These are phyloP conservation scores for Tichodroma muraria DNA, from an alignment of 2,113 vertebrate species.

Conservation along the genomic window DNA sequence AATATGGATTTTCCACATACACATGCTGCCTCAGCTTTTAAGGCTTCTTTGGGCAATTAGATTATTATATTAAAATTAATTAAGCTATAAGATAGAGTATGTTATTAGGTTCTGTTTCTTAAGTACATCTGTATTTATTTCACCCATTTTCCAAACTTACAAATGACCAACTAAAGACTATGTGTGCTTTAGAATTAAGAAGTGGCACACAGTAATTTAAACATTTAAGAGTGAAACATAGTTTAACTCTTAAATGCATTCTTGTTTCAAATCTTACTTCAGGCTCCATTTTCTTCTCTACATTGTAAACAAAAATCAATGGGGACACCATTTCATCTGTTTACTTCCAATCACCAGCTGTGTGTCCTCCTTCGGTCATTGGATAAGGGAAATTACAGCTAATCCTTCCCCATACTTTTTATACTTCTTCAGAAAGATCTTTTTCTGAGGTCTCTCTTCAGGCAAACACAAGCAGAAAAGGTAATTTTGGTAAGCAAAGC, in stretches of 20 bases:
- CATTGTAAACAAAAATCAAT: not conserved
- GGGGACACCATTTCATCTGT: not conserved
- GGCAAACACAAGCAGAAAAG: not conserved
- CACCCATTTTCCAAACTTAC: not conserved
- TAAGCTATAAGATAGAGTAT: not conserved
- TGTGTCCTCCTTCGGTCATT: accelerated
- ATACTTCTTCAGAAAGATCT: not conserved
- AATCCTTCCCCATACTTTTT: not conserved
- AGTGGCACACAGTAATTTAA: not conserved
- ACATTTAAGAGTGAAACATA: too few relatives aligned
- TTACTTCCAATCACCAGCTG: not conserved
- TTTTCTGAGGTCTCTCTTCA: not conserved
- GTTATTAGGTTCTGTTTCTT: not conserved
- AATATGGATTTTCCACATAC: not conserved
- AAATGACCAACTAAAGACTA: not conserved
- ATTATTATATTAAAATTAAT: not conserved
- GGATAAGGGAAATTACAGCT: not conserved
- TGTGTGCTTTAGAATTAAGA: not conserved
- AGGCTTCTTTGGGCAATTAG: not conserved
- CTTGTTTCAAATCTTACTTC: not conserved
- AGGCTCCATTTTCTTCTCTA: not conserved
- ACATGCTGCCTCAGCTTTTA: not conserved
- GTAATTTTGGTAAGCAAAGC: not conserved
- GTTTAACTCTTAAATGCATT: not conserved
- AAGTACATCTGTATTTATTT: not conserved